These are phyloP conservation scores for Anastrepha ludens DNA, from an alignment of 1,140 invertebrate species.

Conservation along the genomic window DNA sequence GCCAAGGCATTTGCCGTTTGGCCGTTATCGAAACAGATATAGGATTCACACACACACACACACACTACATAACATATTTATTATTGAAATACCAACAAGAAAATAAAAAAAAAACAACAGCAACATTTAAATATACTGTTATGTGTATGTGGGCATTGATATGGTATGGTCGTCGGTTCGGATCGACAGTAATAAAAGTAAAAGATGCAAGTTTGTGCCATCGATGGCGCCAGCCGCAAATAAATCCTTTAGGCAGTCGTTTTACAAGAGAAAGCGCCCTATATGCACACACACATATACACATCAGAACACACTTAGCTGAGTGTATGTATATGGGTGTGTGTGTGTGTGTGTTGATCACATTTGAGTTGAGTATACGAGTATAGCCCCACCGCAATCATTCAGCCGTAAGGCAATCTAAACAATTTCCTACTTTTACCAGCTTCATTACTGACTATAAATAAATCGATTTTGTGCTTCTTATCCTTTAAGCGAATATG, in stretches of 20 bases:
- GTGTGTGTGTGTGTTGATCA: background rate
- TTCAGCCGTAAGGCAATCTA: slow-evolving; percentile 53
- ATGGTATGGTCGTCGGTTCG: background rate
- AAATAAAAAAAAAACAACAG: background rate
- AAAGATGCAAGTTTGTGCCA: slow-evolving; percentile 31
- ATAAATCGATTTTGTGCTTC: slow-evolving; percentile 49
- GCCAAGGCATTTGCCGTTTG: slow-evolving; percentile 25
- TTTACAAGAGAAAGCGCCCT: background rate
- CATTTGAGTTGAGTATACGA: background rate
- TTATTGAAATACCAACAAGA: too few species aligned
- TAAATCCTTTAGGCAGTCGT: slow-evolving; percentile 41
- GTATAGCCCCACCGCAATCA: slow-evolving; percentile 18
- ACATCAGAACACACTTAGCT: background rate
- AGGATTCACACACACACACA: background rate
- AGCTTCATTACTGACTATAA: slow-evolving; percentile 52
- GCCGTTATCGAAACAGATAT: background rate
- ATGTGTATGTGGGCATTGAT: background rate
- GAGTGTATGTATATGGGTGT: background rate
- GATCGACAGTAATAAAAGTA: slow-evolving; percentile 44
- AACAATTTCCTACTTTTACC: slow-evolving; percentile 53
- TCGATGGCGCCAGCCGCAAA: slow-evolving; percentile 29
- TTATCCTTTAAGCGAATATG: slow-evolving; percentile 11
- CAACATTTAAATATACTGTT: slow-evolving; percentile 17
- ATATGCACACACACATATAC: background rate
- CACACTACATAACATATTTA: too few species aligned